Conservation (phyloP, 1,140 invertebrate genomes). For the Bradysia coprophila region DNA sequence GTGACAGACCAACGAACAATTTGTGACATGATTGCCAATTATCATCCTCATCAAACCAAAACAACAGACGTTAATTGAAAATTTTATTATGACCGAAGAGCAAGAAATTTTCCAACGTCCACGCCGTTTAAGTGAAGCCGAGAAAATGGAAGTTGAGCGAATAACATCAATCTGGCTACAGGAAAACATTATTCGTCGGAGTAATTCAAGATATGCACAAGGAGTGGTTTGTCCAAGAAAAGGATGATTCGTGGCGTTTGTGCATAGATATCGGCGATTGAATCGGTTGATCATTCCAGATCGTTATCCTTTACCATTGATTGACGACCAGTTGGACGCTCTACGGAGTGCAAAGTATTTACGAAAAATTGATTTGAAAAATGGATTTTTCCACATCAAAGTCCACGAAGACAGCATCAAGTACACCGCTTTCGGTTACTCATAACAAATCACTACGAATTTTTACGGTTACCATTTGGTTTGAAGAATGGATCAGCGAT, state of each 20-base stretch:
- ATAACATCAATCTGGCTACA: conserved; percentile 10
- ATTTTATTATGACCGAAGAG: conserved; percentile 7
- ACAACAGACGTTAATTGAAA: conserved; percentile 4
- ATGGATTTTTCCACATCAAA: conserved; percentile 18
- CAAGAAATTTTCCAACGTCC: conserved; percentile 10
- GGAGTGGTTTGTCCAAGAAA: conserved; percentile 14
- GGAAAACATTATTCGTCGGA: conserved; percentile 10
- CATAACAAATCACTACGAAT: conserved; percentile 14
- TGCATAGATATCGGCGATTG: conserved; percentile 14
- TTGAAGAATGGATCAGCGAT: conserved; percentile 14
- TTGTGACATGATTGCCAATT: too few species aligned
- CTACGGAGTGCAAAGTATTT: conserved; percentile 17
- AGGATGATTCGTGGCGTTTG: conserved; percentile 9
- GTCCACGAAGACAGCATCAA: conserved; percentile 8
- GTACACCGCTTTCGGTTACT: conserved; percentile 16
- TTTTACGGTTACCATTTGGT: conserved; percentile 7
- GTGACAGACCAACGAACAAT: too few species aligned
- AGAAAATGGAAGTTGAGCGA: conserved; percentile 11
- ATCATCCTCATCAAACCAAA: conserved; percentile 1
- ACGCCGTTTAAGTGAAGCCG: conserved; percentile 11
- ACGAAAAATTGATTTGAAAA: conserved; percentile 12
- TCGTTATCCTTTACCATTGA: conserved; percentile 15
- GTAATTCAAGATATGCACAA: conserved; percentile 13
- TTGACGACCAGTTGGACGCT: conserved; percentile 16
- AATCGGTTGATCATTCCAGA: conserved; percentile 10